A percentile compares a stretch with the other conserved stretches of the same genome.
phyloP scores from a whole-genome alignment of 2,113 vertebrate genomes.

The Urocitellus parryii region DNA sequence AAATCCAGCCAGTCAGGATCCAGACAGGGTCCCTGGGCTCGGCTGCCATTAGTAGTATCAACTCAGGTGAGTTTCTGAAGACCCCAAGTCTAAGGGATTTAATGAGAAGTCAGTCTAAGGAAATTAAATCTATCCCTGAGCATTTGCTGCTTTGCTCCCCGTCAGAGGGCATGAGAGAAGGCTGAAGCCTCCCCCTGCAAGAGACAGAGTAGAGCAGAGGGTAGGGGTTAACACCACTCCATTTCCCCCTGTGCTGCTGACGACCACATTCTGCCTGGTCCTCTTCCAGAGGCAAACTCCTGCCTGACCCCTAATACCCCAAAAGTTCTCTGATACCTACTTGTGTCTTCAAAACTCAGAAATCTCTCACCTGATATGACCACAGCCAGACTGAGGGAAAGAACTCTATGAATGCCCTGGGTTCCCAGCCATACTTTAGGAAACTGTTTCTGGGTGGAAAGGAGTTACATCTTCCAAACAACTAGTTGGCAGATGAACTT shows the following conservation, averaged over 20 bases:
- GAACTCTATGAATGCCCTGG: not conserved
- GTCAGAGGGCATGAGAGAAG: not conserved
- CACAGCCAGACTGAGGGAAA: not conserved
- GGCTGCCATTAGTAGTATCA: not conserved
- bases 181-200: no score
- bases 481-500: not conserved
- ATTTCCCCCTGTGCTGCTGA: rapidly evolving
- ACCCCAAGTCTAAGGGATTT: not conserved
- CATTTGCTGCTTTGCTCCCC: not conserved
- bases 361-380: not conserved
- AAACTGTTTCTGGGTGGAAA: not conserved
- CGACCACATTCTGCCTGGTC: not conserved
- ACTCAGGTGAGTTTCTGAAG: not conserved
- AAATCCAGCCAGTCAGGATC: no score
- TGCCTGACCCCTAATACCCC: no score
- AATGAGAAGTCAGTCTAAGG: not conserved
- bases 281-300: no score
- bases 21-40: no score
- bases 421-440: not conserved
- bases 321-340: not conserved
- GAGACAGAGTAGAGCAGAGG: not conserved
- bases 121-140: not conserved
- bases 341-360: not conserved
- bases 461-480: not conserved
- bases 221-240: not conserved